Percentiles rank a stretch among this genome's conserved stretches.
Conservation (phyloP, 64 coral and sea anemone species). For the Montipora sp. region DNA sequence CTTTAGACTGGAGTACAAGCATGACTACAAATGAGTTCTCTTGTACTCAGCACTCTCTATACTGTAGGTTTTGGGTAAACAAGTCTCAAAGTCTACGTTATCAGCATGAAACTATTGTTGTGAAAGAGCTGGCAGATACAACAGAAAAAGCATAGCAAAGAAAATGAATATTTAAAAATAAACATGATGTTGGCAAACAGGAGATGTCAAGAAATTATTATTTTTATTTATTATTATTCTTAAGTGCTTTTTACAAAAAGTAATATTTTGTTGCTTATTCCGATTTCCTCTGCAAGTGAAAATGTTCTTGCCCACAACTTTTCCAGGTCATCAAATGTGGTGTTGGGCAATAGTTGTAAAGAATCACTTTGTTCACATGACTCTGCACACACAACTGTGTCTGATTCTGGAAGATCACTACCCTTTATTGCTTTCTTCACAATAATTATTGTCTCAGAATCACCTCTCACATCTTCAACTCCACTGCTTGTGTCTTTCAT, state of each 20-base stretch:
- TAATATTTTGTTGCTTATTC: background rate
- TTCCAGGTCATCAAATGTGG: background rate
- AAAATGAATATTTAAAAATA: no score
- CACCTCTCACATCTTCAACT: background rate
- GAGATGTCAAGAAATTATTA: background rate
- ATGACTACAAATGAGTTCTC: no score
- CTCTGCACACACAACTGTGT: background rate
- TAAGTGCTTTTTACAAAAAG: constrained; percentile 2
- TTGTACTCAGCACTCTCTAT: no score
- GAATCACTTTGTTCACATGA: background rate
- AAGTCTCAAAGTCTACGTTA: no score
- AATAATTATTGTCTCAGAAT: background rate
- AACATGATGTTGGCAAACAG: no score
- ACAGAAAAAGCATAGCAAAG: no score
- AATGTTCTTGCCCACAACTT: constrained; percentile 27
- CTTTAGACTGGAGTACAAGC: background rate
- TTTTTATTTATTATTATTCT: background rate
- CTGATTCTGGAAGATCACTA: background rate
- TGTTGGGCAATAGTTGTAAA: background rate
- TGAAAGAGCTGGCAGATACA: no score
- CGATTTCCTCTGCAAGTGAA: constrained; percentile 12
- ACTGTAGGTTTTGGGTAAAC: no score
- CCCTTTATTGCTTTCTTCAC: background rate
- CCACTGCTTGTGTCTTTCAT: background rate
- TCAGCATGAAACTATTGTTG: no score